These are phyloP conservation scores for Lepidonotus clava DNA, from an alignment of 2,888 invertebrate species.

Conservation along the genomic window DNA sequence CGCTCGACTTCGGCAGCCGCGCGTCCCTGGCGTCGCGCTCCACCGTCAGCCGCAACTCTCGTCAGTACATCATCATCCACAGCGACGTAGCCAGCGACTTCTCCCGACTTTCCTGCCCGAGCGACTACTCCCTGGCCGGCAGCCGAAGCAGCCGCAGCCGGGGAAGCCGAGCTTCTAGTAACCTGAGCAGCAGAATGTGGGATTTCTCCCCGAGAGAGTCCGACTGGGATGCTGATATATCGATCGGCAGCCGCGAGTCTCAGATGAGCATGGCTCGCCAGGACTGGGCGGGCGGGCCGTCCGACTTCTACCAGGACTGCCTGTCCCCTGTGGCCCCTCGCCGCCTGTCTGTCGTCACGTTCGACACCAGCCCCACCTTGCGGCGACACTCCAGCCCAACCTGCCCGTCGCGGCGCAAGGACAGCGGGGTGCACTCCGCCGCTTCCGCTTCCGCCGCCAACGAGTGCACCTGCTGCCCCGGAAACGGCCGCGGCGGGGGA, in stretches of 20 bases:
- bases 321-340: slow-evolving; percentile 60
- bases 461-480: slow-evolving; percentile 56
- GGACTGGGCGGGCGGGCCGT: slow-evolving; percentile 65
- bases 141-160: slow-evolving; percentile 63
- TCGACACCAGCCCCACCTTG: slow-evolving; percentile 61
- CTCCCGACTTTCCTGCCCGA: slow-evolving; percentile 64
- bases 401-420: slow-evolving; percentile 58
- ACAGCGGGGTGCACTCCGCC: slow-evolving; percentile 4
- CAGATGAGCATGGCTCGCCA: slow-evolving; percentile 63
- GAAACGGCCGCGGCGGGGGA: background rate
- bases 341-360: slow-evolving; percentile 63
- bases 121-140: slow-evolving; percentile 65
- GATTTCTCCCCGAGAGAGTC: slow-evolving; percentile 67
- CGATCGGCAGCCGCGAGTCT: slow-evolving; percentile 64
- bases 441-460: too few relatives aligned
- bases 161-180: slow-evolving; percentile 65
- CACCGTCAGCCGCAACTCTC: slow-evolving; percentile 51
- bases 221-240: slow-evolving; percentile 67
- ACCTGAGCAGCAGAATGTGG: slow-evolving; percentile 64
- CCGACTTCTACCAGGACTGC: slow-evolving; percentile 57
- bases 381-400: slow-evolving; percentile 65
- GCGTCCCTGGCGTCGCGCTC: slow-evolving; percentile 55
- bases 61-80: slow-evolving; percentile 57
- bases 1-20: slow-evolving; percentile 62
- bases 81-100: slow-evolving; percentile 65